Evolutionary conservation across 2,797 vertebrate genomes (phyloP).

Genomic region (Fundulus diaphanus): DNA sequence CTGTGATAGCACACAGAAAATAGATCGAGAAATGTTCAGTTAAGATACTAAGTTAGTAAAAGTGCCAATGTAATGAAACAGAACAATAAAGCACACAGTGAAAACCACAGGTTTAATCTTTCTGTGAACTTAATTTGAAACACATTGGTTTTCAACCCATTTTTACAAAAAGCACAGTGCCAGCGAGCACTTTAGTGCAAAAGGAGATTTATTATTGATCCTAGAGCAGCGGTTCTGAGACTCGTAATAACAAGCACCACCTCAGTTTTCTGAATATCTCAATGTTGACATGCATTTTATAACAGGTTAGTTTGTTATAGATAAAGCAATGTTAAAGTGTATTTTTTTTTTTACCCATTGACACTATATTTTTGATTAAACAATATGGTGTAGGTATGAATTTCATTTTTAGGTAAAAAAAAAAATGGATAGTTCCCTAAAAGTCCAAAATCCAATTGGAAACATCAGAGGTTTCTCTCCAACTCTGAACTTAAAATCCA

Average conservation of each 20-base stretch:
- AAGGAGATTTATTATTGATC: background rate
- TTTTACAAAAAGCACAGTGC: background rate
- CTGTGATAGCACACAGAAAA: too few species aligned
- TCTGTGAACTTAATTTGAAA: conserved; percentile 2
- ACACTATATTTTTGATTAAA: background rate
- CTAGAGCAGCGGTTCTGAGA: background rate
- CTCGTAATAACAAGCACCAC: too few species aligned
- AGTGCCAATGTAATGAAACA: too few species aligned
- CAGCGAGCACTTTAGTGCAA: background rate
- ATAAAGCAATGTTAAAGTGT: background rate
- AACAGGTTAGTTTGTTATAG: background rate
- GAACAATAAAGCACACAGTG: background rate
- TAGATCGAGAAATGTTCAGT: too few species aligned
- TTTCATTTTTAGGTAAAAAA: background rate
- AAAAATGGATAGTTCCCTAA: background rate
- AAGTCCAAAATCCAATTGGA: background rate
- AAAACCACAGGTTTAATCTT: background rate
- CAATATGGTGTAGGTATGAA: background rate
- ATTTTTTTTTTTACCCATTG: background rate
- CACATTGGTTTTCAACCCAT: background rate
- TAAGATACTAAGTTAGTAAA: too few species aligned
- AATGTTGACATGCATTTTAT: background rate
- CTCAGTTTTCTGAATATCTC: background rate
- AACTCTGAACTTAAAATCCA: too few species aligned
- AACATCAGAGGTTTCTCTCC: background rate